Percentiles rank a stretch among this genome's conserved stretches.
These are phyloP conservation scores for Aphaenogaster ashmeadi DNA, from an alignment of 1,140 invertebrate genomes.

Conservation along the genomic window DNA sequence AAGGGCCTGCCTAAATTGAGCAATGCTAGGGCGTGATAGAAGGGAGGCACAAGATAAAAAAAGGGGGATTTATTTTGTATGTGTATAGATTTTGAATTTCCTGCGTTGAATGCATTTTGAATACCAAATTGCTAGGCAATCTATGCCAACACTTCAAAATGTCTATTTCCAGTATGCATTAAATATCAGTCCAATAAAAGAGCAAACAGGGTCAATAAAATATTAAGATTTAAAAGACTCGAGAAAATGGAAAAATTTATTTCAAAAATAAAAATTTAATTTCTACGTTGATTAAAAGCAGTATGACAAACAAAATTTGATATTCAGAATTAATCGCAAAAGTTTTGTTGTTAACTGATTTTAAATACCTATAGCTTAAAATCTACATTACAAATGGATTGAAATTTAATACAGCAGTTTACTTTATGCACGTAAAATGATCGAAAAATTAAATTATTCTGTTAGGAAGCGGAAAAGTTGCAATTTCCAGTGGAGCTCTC, in stretches of 20 bases:
- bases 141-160: background rate
- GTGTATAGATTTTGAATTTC: slow-evolving; percentile 8
- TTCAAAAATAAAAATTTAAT: background rate
- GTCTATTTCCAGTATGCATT: background rate
- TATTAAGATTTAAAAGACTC: background rate
- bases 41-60: background rate
- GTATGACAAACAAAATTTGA: background rate
- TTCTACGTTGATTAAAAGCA: background rate
- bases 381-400: background rate
- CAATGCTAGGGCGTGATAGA: background rate
- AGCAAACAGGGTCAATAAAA: background rate
- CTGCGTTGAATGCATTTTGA: background rate
- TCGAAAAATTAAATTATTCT: slow-evolving; percentile 18
- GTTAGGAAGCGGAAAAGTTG: background rate
- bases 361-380: background rate
- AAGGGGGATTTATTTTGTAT: background rate
- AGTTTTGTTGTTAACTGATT: background rate
- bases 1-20: background rate
- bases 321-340: background rate
- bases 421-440: background rate
- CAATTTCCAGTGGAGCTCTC: background rate
- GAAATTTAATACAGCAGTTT: background rate
- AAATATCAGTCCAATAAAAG: background rate
- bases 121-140: background rate
- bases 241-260: background rate